Evolutionary conservation across 1,140 invertebrate genomes (phyloP), one percentile per base, ranked within the genome.

Genomic region (Hesperophylax magnus): DNA sequence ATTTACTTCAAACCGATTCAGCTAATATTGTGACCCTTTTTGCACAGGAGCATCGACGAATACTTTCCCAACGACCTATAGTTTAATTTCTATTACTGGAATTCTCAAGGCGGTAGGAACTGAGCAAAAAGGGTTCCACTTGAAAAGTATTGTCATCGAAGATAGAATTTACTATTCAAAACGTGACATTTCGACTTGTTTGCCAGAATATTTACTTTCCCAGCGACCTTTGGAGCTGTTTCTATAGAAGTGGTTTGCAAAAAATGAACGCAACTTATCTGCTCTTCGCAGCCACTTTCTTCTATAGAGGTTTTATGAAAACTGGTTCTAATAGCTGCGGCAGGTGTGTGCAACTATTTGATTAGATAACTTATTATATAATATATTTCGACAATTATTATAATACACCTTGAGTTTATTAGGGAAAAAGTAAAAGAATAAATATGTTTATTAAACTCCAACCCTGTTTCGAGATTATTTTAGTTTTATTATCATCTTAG

Each of bases 151-250:
- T 61, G 56, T 60, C 14, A 20, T 22, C 6, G 3, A 20, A n/a
- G 18, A 22, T 3, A 14, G 18, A 3, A 14, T 18, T 24, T 22
- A 61, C 11, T 61, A 2, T 15, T 61, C 18, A 20, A 20, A 20
- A 9, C n/a, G n/a, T 61, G 20, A 22, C 58, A 20, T 24, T 61
- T 61, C 24, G 18, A 14, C 58, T 24, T 2, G 24, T 20, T 61
- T 20, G 58, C 58, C 24, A 20, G 20, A 61, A 61, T 61, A 61
- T 22, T 61, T 61, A 61, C 18, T 61, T 61, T 61, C 58, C 24
- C 58, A 24, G 9, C 58, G 58, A 61, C 58, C 58, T 61, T 61
- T 18, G 24, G 58, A 61, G 58, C 58, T 15, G 58, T 61, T 61
- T 61, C 58, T 18, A 61, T 24, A 3, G 58, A 20, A 20, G n/a